A percentile compares a stretch with the other conserved stretches of the same genome.
These are phyloP conservation scores for Zele albiditarsus DNA, from an alignment of 2,888 invertebrate genomes.

Conservation along the genomic window DNA sequence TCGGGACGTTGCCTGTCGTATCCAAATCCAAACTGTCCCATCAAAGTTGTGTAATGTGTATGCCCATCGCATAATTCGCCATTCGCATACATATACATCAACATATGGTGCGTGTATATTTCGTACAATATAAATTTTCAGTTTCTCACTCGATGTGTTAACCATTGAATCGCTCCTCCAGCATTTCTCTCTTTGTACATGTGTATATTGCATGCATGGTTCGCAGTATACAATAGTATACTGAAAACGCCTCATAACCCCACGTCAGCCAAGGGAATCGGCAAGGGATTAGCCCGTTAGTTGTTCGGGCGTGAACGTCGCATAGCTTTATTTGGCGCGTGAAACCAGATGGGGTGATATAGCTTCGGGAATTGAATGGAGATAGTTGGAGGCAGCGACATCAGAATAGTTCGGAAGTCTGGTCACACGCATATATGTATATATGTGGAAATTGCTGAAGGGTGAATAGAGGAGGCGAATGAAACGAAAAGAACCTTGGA, in stretches of 20 bases:
- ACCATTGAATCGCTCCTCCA: not conserved
- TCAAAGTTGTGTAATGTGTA: no score
- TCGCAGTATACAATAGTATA: not conserved
- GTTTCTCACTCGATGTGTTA: not conserved
- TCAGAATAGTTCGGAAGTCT: not conserved
- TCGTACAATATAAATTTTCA: not conserved
- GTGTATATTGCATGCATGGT: not conserved
- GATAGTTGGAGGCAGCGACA: not conserved
- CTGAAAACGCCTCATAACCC: slow-evolving; percentile 18
- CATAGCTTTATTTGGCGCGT: slow-evolving; percentile 61
- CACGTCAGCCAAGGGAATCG: slow-evolving; percentile 38
- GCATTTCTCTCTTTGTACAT: slow-evolving; percentile 13
- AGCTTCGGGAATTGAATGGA: not conserved
- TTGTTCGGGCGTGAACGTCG: slow-evolving; percentile 59
- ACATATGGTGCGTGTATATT: not conserved
- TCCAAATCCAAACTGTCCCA: no score
- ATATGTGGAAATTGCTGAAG: not conserved
- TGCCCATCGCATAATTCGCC: no score
- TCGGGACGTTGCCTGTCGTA: no score
- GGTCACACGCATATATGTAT: not conserved
- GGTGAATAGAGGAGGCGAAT: not conserved
- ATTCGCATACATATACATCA: not conserved
- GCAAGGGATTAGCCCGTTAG: slow-evolving; percentile 56
- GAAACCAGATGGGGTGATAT: slow-evolving; percentile 58
- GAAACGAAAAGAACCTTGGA: not conserved